Base-by-base conservation (phyloP, 2,797 vertebrate species). In the Sparidentex hasta region DNA sequence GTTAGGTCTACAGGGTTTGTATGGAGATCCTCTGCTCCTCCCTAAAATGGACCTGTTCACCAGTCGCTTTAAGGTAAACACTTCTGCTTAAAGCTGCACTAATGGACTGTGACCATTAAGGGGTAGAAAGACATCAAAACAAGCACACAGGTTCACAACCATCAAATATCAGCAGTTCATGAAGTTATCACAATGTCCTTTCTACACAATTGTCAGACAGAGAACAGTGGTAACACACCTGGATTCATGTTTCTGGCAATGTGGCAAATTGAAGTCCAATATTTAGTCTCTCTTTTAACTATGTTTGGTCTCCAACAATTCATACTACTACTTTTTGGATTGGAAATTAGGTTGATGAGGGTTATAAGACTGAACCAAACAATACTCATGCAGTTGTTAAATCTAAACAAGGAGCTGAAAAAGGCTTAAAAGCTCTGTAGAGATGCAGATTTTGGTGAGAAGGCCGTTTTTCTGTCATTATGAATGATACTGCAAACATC, bases 31-130 rank as follows among this genome's bases (percentile, higher is more conserved):
- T 81, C 87, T 93, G 11, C 94, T 96, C 47, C 91, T 93, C 89
- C 89, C 95, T 47, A 97, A 96, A 89, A 95, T 98, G 84, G 96
- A 98, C 90, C 96, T 98, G 77, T 98, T 98, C 90, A 97, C 95
- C 64, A 95, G 87, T 78, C 96, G 96, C 83, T 98, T 98, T 93
- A 98, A 98, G 96, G 97, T 98, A 94, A 92, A 71, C 8, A 0
- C 0, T 5, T 57, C 13, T 9, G 17, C 41, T 25, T 41, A 33
- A 76, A 67, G 51, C 29, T 38, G 25, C 38, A 5, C 44, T 16
- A 14, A 1, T 7, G 14, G 1, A 21, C 41, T 44, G 0, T 16
- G 23, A 2, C 54, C 52, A 64, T 12, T 11, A 54, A 21, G 38
- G 43, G 44, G 29, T 55, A 67, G 62, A 21, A 29, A 8, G 27